Base-by-base conservation (phyloP, 2,888 invertebrate species). In the Cryptocheilus praepositus region DNA sequence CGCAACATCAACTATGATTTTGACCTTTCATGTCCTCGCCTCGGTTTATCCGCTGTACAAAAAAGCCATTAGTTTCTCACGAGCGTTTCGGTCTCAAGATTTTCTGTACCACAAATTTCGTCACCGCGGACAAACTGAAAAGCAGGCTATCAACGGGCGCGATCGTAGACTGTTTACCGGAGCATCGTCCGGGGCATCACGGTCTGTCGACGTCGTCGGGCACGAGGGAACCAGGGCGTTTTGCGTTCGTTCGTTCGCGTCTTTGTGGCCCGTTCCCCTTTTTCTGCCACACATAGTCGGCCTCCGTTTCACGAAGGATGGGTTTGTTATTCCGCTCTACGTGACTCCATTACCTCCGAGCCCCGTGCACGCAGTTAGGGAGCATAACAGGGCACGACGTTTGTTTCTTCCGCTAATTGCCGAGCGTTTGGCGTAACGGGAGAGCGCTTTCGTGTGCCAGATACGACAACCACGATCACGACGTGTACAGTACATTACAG, bases 351-450 rank as follows among this genome's bases (percentile, higher is more conserved):
- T 74, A 74, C 62, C 59, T 60, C 57, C 63, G 61, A 61, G 55
- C 25, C 73, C 69, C 49, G 49, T 49, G 16, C 49, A 18, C 49
- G 49, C 69, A 77, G 76, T 74, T 72, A 73, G 79, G 64, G 74
- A 80, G 69, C 53, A 74, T 80, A 84, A 81, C 82, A 82, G 79
- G 73, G 77, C 80, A 81, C 36, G 36, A 80, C 81, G 81, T 83
- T 84, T 84, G 82, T 85, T 83, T 77, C 83, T 69, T 65, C 75
- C 77, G 80, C 81, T 86, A 86, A 86, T 86, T 86, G 79, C 81
- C 77, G 76, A 79, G 76, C 80, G 80, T 84, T 83, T 83, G 84
- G 81, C 79, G 81, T 82, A 85, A 83, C 83, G 81, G 83, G 81
- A 84, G 79, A 36, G 49, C 49, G 70, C 64, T 71, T 69, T 75